Conservation (phyloP, 2,888 invertebrate species). For the Charanyca ferruginea region DNA sequence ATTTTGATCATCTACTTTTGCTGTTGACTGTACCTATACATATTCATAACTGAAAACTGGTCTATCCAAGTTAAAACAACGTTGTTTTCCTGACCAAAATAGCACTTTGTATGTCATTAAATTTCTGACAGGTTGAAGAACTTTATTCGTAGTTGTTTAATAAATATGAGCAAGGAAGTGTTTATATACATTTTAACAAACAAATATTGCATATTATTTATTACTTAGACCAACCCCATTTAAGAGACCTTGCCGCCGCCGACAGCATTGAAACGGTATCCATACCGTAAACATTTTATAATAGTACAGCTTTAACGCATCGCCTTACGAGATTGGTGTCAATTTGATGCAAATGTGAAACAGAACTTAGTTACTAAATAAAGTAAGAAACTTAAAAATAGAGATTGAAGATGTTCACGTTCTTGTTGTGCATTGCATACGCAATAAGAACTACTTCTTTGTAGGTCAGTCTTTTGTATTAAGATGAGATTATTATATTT, state of each 20-base stretch:
- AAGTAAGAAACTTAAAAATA: constrained; percentile 36
- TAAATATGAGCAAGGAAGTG: constrained; percentile 12
- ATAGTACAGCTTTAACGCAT: constrained; percentile 53
- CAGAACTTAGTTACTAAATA: constrained; percentile 29
- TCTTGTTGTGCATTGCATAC: constrained; percentile 11
- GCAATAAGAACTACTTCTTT: constrained; percentile 11
- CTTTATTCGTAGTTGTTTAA: neutral
- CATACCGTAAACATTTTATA: constrained; percentile 72
- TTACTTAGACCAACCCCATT: constrained; percentile 60
- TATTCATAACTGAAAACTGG: neutral
- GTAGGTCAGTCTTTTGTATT: neutral
- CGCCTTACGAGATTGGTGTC: constrained; percentile 52
- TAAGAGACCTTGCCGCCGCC: constrained; percentile 59
- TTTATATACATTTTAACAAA: constrained; percentile 15
- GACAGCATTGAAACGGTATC: constrained; percentile 79
- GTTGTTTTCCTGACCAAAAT: neutral
- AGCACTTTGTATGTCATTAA: neutral
- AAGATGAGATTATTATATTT: neutral
- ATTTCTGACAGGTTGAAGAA: neutral
- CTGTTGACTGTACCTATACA: no score
- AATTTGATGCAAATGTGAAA: constrained; percentile 45
- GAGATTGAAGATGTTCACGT: constrained; percentile 15
- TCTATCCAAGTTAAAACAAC: neutral
- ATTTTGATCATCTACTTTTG: no score
- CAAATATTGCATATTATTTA: constrained; percentile 24